These are phyloP conservation scores for Odontocolon sp. DNA, from an alignment of 2,888 invertebrate genomes.

Conservation along the genomic window DNA sequence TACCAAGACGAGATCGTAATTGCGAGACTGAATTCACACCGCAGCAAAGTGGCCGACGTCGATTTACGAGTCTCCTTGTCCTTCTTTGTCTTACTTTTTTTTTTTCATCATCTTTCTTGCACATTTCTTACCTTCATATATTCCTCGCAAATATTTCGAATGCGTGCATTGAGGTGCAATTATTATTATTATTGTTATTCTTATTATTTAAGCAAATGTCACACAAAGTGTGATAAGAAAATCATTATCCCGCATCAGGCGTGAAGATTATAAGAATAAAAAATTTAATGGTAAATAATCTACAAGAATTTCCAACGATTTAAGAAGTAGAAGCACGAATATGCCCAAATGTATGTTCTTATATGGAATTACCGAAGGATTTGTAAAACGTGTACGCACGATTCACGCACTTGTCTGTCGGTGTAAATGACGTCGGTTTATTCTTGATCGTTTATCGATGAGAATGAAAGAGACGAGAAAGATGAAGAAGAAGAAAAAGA, in stretches of 20 bases:
- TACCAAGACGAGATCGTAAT: conserved; percentile 65
- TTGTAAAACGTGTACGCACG: neutral
- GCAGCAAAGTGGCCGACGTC: conserved; percentile 56
- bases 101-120: conserved; percentile 6
- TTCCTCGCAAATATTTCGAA: conserved; percentile 18
- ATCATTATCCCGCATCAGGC: conserved; percentile 1
- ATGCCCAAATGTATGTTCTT: neutral
- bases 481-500: neutral
- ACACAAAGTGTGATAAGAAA: conserved; percentile 22
- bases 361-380: neutral
- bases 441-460: conserved; percentile 44
- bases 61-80: conserved; percentile 46
- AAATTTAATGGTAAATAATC: neutral
- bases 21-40: conserved; percentile 58
- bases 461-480: conserved; percentile 21
- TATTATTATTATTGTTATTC: conserved; percentile 24
- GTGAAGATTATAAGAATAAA: neutral
- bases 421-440: conserved; percentile 43
- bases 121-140: neutral
- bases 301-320: neutral
- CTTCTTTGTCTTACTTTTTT: conserved; percentile 13
- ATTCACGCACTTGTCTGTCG: neutral
- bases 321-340: neutral
- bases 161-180: conserved; percentile 37
- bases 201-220: neutral